Evolutionary conservation across 2,888 invertebrate species (phyloP).

Genomic region (Caenorhabditis sp.): DNA sequence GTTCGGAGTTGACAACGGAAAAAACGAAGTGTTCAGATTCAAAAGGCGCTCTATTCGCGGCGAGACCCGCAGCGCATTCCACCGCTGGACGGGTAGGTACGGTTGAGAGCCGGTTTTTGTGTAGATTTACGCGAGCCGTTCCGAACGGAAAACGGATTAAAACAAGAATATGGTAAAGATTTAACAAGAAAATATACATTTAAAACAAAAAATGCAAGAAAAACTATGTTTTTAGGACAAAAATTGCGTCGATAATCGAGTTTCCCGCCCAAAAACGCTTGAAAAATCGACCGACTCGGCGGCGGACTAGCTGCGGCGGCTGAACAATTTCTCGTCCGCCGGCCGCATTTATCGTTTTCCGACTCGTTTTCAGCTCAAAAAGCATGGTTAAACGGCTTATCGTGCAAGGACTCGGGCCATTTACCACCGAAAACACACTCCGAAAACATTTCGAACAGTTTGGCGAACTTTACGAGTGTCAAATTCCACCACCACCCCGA

Average conservation of each 20-base stretch:
- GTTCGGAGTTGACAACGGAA: neutral
- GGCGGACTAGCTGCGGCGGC: too few relatives aligned
- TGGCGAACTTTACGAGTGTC: slow-evolving; percentile 51
- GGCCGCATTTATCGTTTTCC: slow-evolving; percentile 1
- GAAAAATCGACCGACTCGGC: too few relatives aligned
- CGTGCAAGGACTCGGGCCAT: slow-evolving; percentile 30
- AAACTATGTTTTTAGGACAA: neutral
- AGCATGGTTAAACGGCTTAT: slow-evolving; percentile 48
- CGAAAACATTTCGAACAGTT: slow-evolving; percentile 42
- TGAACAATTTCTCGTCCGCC: neutral
- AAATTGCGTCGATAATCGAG: neutral
- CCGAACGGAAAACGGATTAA: too few relatives aligned
- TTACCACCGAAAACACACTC: slow-evolving; percentile 15
- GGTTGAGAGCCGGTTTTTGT: slow-evolving; percentile 14
- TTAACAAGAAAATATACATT: too few relatives aligned
- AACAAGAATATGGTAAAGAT: too few relatives aligned
- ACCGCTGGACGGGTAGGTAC: neutral
- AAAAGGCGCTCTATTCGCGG: slow-evolving; percentile 14
- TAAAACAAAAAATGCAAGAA: too few relatives aligned
- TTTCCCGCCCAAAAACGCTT: too few relatives aligned
- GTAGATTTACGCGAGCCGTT: slow-evolving; percentile 49
- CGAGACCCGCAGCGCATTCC: slow-evolving; percentile 13
- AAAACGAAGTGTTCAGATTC: neutral
- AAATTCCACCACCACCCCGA: slow-evolving; percentile 27
- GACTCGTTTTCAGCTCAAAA: neutral